Percentiles rank a stretch among this genome's conserved stretches.
These are phyloP conservation scores for Cheilosia vulpina DNA, from an alignment of 2,888 invertebrate genomes.

Conservation along the genomic window DNA sequence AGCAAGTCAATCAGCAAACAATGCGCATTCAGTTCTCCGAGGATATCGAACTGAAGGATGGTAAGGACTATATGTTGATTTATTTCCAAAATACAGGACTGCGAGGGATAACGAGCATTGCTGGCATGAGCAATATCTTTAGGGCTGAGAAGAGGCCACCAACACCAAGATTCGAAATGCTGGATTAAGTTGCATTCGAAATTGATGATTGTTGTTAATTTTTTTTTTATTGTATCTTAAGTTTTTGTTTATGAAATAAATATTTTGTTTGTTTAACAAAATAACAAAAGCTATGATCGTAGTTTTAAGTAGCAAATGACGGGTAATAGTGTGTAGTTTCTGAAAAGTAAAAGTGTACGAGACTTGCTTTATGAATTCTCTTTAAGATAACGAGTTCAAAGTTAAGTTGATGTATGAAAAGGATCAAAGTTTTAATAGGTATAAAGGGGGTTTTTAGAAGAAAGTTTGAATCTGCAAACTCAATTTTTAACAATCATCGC, in stretches of 20 bases:
- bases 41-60: constrained; percentile 81
- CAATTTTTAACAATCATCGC: too few species aligned
- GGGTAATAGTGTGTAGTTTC: neutral
- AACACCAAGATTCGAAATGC: constrained; percentile 78
- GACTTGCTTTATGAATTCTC: too few species aligned
- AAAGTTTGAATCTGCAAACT: too few species aligned
- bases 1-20: constrained; percentile 78
- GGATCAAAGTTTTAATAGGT: too few species aligned
- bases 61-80: constrained; percentile 81
- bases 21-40: constrained; percentile 82
- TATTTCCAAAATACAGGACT: constrained; percentile 83
- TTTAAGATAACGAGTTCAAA: too few species aligned
- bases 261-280: neutral
- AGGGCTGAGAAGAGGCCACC: constrained; percentile 80
- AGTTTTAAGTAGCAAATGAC: constrained; percentile 30
- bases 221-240: neutral
- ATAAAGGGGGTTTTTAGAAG: too few species aligned
- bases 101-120: constrained; percentile 82
- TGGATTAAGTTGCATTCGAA: constrained; percentile 73
- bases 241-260: constrained; percentile 7
- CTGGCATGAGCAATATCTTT: constrained; percentile 82
- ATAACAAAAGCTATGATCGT: neutral
- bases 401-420: too few species aligned
- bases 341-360: too few species aligned
- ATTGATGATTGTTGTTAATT: neutral